Base-by-base conservation (phyloP, 2,888 invertebrate genomes). In the Oxycera nigricornis region DNA sequence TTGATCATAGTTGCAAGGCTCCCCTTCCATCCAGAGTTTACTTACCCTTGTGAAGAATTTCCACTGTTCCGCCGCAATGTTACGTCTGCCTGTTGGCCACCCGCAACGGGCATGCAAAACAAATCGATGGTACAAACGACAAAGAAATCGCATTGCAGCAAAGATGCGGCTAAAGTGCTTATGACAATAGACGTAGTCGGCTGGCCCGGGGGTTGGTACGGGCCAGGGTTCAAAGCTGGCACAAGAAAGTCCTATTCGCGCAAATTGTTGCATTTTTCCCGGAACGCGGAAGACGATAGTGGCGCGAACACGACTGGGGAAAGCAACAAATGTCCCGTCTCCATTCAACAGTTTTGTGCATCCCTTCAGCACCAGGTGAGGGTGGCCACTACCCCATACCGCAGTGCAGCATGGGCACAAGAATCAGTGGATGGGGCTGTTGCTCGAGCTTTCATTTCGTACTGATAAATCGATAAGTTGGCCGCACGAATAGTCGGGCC, bases 91-190 rank as follows among this genome's bases (percentile, higher is more conserved):
- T 52, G 52, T 31, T 31, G 70, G 52, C 70, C 70, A 52, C 70
- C 70, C 70, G 70, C 70, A 65, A 65, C 41, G 65, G 41, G 65
- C 52, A 52, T 52, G 52, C 70, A 70, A 52, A 70, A 52, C 52
- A 52, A 52, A 70, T 70, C 70, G 70, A 70, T 70, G 52, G 52
- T 35, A 70, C 52, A 52, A 52, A 70, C 52, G 52, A 70, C 70
- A 70, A 70, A 70, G 70, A 70, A 65, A 70, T 70, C 70, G 70
- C 70, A 70, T 22, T 70, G 70, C 70, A 70, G 70, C 70, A 70
- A 70, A 70, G 70, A 70, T 70, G 70, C 70, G 70, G 70, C 70
- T 55, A 52, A 70, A 70, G 70, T 70, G 70, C 70, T 70, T 70
- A 70, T 70, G 70, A 70, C 70, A 52, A 70, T 28, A 70, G 70